Percentiles rank a stretch among this genome's conserved stretches.
Conservation (phyloP, 1,140 invertebrate genomes). For the Drosophila repletoides region DNA sequence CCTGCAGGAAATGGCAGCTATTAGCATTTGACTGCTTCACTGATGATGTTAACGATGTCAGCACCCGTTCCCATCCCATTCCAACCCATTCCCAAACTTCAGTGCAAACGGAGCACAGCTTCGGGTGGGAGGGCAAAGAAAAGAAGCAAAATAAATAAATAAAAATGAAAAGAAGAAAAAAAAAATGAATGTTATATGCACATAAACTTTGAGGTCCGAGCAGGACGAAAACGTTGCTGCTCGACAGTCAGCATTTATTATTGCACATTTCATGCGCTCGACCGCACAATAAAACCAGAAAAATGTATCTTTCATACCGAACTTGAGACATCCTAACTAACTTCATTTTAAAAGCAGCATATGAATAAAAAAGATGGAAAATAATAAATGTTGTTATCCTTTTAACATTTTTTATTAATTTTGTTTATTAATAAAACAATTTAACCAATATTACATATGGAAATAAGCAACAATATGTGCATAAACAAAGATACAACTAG, state of each 20-base stretch:
- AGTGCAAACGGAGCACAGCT: conserved; percentile 23
- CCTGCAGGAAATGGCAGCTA: conserved; percentile 78
- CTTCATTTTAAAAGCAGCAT: no score
- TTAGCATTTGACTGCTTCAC: conserved; percentile 79
- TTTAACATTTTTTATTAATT: no score
- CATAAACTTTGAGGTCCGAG: conserved; percentile 63
- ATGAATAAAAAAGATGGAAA: no score
- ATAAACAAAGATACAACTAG: no score
- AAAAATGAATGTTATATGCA: conserved; percentile 63
- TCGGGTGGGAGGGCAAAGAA: not conserved
- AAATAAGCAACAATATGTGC: no score
- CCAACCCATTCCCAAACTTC: conserved; percentile 1
- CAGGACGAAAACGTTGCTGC: conserved; percentile 53
- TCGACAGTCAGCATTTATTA: conserved; percentile 72
- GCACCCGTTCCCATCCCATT: conserved; percentile 6
- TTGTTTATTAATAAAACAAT: no score
- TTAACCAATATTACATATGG: no score
- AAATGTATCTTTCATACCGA: not conserved
- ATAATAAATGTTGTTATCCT: no score
- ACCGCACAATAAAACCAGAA: conserved; percentile 61
- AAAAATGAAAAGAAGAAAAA: conserved; percentile 3
- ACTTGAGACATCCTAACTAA: conserved; percentile 14
- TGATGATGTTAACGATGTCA: conserved; percentile 78
- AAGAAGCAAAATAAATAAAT: conserved; percentile 1
- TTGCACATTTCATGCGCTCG: conserved; percentile 74